Percentiles rank a stretch among this genome's conserved stretches.
These are phyloP conservation scores for Neria commutata DNA, from an alignment of 2,888 invertebrate species.

Conservation along the genomic window DNA sequence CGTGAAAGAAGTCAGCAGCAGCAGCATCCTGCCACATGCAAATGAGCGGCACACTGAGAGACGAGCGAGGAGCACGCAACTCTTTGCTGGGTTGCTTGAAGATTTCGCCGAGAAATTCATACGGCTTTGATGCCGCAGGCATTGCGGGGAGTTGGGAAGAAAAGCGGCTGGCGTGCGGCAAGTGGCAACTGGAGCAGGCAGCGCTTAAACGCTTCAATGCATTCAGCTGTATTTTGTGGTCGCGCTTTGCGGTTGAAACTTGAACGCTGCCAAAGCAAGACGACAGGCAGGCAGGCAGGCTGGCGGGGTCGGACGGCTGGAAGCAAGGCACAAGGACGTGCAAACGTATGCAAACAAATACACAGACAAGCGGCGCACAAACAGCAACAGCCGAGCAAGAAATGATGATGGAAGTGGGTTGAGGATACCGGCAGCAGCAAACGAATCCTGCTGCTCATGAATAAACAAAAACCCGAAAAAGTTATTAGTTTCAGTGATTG, in stretches of 20 bases:
- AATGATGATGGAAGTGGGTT: too few species aligned
- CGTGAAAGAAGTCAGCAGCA: neutral
- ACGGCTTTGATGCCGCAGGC: neutral
- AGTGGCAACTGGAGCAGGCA: too few species aligned
- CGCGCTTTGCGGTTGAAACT: neutral
- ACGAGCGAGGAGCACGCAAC: too few species aligned
- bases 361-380: constrained; percentile 4
- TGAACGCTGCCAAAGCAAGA: neutral
- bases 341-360: neutral
- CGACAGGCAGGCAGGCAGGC: too few species aligned
- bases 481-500: constrained; percentile 49
- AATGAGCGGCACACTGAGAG: neutral
- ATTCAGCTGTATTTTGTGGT: constrained; percentile 17
- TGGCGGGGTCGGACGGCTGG: too few species aligned
- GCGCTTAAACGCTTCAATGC: constrained; percentile 10
- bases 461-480: constrained; percentile 50
- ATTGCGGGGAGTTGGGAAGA: neutral
- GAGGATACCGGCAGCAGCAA: too few species aligned
- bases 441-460: constrained; percentile 52
- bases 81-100: too few species aligned
- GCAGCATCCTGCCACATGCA: neutral
- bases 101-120: constrained; percentile 2
- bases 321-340: neutral
- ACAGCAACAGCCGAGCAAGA: constrained; percentile 17
- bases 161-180: too few species aligned